Evolutionary conservation across 1,140 invertebrate species (phyloP), one percentile per base, ranked within the genome.

Genomic region (Pararge aegeria): DNA sequence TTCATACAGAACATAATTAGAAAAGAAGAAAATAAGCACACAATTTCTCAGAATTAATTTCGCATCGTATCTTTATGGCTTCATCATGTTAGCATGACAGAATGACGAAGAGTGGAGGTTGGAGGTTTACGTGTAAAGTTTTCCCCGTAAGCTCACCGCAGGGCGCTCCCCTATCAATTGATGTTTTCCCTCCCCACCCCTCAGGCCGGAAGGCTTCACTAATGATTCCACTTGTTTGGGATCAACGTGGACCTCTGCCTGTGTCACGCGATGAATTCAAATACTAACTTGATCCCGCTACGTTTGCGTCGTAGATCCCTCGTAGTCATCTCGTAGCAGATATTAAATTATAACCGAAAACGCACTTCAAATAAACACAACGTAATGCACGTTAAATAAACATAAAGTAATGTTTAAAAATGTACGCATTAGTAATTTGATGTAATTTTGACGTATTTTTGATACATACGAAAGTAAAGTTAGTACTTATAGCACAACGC

Each of bases 161-260:
- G 74, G 76, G 73, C 65, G 76, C 78, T 81, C 85, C 81, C 83
- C 81, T 88, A 87, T 87, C 85, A 88, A 85, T 87, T 83, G 80
- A 77, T 67, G 46, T 65, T 62, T 55, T 68, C 57, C 38, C 38
- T 48, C 70, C 55, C 55, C 46, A 16, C 34, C 15, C 48, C 65
- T 52, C 13, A 37, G 34, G 13, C 65, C 61, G 54, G 69, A 66
- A 63, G 66, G 70, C 72, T 67, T 70, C 72, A 77, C 86, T 87
- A 87, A 87, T 89, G 86, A 89, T 85, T 66, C 81, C 86, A 87
- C 83, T 89, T 89, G 86, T 89, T 89, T 84, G 77, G 80, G 78
- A 80, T 83, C 78, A 78, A 63, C 62, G 71, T 72, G 80, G 86
- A 87, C 83, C 81, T 83, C 85, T 73, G 79, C 51, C 75, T 78